Conservation (phyloP, 2,113 vertebrate species). For the Eulemur rufifrons region DNA sequence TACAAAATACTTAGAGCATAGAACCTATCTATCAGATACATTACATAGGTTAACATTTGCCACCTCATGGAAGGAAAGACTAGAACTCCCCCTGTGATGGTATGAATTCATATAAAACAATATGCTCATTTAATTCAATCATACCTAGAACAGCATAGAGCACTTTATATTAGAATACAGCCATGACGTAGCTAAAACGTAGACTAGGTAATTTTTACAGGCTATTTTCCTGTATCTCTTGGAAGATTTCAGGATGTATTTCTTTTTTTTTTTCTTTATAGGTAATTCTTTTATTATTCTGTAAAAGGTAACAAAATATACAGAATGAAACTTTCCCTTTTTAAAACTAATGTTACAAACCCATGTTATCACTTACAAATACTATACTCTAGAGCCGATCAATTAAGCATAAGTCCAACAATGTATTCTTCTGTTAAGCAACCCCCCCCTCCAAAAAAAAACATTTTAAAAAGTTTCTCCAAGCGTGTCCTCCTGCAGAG, state of each 20-base stretch:
- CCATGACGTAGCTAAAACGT: background rate
- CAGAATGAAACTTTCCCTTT: constrained; percentile 91
- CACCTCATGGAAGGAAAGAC: constrained; percentile 61
- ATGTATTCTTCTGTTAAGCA: constrained; percentile 25
- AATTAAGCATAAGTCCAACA: constrained; percentile 73
- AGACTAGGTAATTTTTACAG: constrained; percentile 19
- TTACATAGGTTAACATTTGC: constrained; percentile 61
- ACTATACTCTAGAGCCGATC: constrained; percentile 84
- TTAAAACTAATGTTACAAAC: constrained; percentile 84
- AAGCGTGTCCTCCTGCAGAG: constrained; percentile 1
- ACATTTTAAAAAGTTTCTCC: background rate
- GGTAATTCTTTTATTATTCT: constrained; percentile 83
- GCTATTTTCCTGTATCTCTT: background rate
- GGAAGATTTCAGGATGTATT: constrained; percentile 4
- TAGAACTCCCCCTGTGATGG: constrained; percentile 53
- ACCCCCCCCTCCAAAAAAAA: background rate
- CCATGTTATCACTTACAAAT: constrained; percentile 89
- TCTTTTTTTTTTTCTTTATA: constrained; percentile 55
- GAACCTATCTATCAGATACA: constrained; percentile 63
- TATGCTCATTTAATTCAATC: constrained; percentile 51
- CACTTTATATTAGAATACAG: constrained; percentile 33
- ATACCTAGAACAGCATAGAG: constrained; percentile 1
- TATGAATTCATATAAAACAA: constrained; percentile 42
- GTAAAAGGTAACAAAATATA: constrained; percentile 95
- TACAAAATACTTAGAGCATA: constrained; percentile 52